A percentile compares a stretch with the other conserved stretches of the same genome.
Evolutionary conservation across 2,113 vertebrate species (phyloP).

Genomic region (Cairina moschata): DNA sequence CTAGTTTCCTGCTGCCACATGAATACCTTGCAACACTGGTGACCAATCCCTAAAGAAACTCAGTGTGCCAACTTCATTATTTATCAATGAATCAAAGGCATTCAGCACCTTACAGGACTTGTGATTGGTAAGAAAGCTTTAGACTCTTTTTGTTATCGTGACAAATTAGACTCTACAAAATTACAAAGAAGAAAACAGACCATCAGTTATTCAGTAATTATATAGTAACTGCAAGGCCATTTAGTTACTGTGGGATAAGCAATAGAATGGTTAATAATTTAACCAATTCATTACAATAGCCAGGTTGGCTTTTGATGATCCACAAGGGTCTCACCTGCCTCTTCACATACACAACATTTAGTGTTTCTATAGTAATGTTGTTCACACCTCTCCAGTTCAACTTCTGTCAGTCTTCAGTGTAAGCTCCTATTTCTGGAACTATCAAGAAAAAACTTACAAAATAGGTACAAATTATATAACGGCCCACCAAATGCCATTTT

Average conservation of each 20-base stretch:
- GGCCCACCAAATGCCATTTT: slow-evolving; percentile 22
- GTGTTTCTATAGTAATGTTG: slow-evolving; percentile 43
- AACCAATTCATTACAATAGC: slow-evolving; percentile 77
- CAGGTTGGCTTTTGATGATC: slow-evolving; percentile 78
- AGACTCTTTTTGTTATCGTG: slow-evolving; percentile 25
- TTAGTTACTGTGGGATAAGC: slow-evolving; percentile 79
- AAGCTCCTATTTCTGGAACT: slow-evolving; percentile 66
- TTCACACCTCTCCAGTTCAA: slow-evolving; percentile 68
- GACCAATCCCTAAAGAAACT: neutral
- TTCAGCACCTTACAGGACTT: neutral
- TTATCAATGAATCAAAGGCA: neutral
- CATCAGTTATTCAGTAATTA: slow-evolving; percentile 74
- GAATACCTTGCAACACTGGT: neutral
- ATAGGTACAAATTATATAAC: slow-evolving; percentile 60
- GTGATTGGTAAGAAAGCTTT: slow-evolving; percentile 12
- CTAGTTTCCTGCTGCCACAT: neutral
- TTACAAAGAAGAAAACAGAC: slow-evolving; percentile 70
- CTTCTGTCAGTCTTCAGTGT: slow-evolving; percentile 63
- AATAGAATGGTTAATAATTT: slow-evolving; percentile 81
- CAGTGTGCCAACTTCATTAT: neutral
- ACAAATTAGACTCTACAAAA: slow-evolving; percentile 55
- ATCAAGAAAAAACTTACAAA: slow-evolving; percentile 63
- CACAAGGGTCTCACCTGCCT: slow-evolving; percentile 74
- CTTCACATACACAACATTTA: slow-evolving; percentile 57
- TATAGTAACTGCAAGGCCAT: slow-evolving; percentile 75